A percentile compares a stretch with the other conserved stretches of the same genome.
These are phyloP conservation scores for Calameuta pallipes DNA, from an alignment of 2,888 invertebrate species.

Conservation along the genomic window DNA sequence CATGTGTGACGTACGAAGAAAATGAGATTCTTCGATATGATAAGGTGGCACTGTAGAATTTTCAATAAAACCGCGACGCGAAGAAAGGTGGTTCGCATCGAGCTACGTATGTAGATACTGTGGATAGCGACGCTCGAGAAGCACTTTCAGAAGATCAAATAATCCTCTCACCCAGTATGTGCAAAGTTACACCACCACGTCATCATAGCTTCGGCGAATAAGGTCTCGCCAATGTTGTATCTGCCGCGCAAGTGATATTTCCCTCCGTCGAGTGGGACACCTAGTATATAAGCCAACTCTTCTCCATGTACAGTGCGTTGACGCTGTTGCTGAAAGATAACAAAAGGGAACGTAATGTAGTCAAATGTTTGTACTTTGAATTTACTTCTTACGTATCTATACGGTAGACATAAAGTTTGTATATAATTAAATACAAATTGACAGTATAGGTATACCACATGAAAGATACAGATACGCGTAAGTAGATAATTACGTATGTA, in stretches of 20 bases:
- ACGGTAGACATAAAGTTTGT: background rate
- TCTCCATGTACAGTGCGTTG: slow-evolving; percentile 78
- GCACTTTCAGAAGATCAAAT: slow-evolving; percentile 1
- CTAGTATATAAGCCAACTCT: slow-evolving; percentile 88
- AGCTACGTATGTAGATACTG: slow-evolving; percentile 14
- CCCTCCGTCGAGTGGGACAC: slow-evolving; percentile 80
- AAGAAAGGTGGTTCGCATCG: slow-evolving; percentile 4
- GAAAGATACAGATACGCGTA: background rate
- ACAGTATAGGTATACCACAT: background rate
- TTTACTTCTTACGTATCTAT: background rate
- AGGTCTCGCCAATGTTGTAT: slow-evolving; percentile 81
- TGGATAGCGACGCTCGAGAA: background rate
- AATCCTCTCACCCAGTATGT: slow-evolving; percentile 80
- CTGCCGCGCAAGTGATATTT: slow-evolving; percentile 78
- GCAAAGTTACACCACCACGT: slow-evolving; percentile 92
- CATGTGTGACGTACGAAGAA: background rate
- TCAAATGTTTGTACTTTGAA: background rate
- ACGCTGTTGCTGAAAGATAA: slow-evolving; percentile 52
- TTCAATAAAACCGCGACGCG: background rate
- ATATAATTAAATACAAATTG: background rate
- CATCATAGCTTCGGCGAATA: slow-evolving; percentile 89
- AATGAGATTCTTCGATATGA: background rate
- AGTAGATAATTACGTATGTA: background rate
- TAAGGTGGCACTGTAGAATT: background rate
- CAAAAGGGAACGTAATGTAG: slow-evolving; percentile 6